Conservation (phyloP, 2,888 invertebrate species). For the Hydroisotoma schaefferi region DNA sequence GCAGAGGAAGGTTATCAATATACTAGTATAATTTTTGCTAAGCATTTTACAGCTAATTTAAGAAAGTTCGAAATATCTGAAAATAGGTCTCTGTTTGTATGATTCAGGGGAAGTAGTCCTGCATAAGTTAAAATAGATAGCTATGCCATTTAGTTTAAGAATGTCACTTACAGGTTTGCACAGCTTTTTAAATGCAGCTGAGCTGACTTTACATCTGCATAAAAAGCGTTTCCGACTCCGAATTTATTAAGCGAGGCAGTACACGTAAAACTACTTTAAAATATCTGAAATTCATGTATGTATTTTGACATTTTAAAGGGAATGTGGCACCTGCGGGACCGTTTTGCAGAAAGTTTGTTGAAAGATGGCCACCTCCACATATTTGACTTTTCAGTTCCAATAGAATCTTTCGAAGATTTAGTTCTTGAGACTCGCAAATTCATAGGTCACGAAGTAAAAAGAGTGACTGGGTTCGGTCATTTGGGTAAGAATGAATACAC, state of each 20-base stretch:
- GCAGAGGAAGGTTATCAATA: too few relatives aligned
- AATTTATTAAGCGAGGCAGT: background rate
- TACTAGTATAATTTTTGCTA: too few relatives aligned
- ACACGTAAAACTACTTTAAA: too few relatives aligned
- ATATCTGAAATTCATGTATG: background rate
- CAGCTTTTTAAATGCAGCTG: background rate
- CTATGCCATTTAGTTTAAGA: too few relatives aligned
- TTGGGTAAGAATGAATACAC: conserved; percentile 63
- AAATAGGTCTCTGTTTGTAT: too few relatives aligned
- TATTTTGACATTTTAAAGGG: conserved; percentile 53
- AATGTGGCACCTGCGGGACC: conserved; percentile 84
- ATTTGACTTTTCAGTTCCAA: conserved; percentile 89
- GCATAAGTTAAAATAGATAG: too few relatives aligned
- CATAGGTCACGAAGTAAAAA: conserved; percentile 59
- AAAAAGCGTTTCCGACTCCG: background rate
- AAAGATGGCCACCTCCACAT: conserved; percentile 86
- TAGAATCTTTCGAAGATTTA: conserved; percentile 75
- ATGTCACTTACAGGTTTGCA: too few relatives aligned
- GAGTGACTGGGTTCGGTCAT: conserved; percentile 90
- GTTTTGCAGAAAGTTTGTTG: conserved; percentile 71
- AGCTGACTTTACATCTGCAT: background rate
- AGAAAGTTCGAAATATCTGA: too few relatives aligned
- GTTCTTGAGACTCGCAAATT: conserved; percentile 68
- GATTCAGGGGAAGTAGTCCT: too few relatives aligned
- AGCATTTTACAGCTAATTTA: too few relatives aligned